Percentiles rank a stretch among this genome's conserved stretches.
Conservation (phyloP, 2,797 vertebrate genomes). For the Toxotes lorentzi region DNA sequence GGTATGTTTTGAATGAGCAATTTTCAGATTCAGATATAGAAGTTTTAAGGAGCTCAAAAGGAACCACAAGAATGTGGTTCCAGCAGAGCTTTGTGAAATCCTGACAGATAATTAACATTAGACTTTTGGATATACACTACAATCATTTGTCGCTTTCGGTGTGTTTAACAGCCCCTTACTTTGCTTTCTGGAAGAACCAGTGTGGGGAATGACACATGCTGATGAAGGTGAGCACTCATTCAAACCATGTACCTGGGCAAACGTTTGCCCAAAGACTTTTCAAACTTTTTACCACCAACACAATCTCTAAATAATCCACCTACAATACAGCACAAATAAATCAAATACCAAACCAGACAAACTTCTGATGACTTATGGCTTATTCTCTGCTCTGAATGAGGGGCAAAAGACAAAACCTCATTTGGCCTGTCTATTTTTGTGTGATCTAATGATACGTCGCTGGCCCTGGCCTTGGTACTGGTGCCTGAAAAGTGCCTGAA, state of each 20-base stretch:
- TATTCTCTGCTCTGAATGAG: not conserved
- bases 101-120: not conserved
- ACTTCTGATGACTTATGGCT: not conserved
- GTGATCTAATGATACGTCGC: conserved; percentile 1
- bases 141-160: conserved; percentile 17
- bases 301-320: not conserved
- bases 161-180: not conserved
- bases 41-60: not conserved
- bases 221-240: not conserved
- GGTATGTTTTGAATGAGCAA: not conserved
- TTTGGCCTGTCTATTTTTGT: not conserved
- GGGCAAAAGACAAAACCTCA: not conserved
- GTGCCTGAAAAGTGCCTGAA: conserved; percentile 52
- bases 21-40: not conserved
- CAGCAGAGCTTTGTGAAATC: not conserved
- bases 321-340: not conserved
- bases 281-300: not conserved
- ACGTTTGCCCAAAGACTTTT: not conserved
- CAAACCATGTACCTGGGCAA: not conserved
- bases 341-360: not conserved
- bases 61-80: not conserved
- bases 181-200: not conserved
- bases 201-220: not conserved
- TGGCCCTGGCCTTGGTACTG: conserved; percentile 1
- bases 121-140: conserved; percentile 8